These are phyloP conservation scores for Pseudomyrmex pallidus DNA, from an alignment of 1,140 invertebrate species.

Conservation along the genomic window DNA sequence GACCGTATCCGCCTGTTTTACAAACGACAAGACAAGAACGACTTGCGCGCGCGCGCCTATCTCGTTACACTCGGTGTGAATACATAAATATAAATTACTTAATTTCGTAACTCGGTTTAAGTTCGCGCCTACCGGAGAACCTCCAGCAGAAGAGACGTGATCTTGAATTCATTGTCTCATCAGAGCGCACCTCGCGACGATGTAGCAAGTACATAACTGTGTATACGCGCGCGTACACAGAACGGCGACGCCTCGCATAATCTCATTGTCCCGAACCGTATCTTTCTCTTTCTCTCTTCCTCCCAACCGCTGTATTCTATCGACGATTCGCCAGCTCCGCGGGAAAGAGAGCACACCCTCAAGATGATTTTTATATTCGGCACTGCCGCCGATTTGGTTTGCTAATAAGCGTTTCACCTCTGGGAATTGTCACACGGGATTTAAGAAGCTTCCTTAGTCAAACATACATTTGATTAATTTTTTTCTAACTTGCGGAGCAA, in stretches of 20 bases:
- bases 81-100: constrained; percentile 82
- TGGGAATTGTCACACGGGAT: constrained; percentile 12
- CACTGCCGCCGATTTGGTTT: constrained; percentile 21
- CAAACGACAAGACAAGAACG: constrained; percentile 58
- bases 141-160: constrained; percentile 75
- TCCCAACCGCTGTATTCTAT: constrained; percentile 8
- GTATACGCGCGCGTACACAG: constrained; percentile 58
- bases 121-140: constrained; percentile 72
- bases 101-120: constrained; percentile 78
- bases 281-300: neutral
- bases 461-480: constrained; percentile 9
- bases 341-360: constrained; percentile 5
- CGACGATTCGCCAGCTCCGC: constrained; percentile 28
- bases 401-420: constrained; percentile 51
- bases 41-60: constrained; percentile 59
- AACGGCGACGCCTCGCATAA: constrained; percentile 62
- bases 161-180: constrained; percentile 82
- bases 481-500: neutral
- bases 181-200: constrained; percentile 64
- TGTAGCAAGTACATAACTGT: constrained; percentile 63
- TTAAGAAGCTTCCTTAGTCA: neutral
- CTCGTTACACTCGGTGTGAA: constrained; percentile 76
- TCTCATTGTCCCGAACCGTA: constrained; percentile 61
- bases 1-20: constrained; percentile 57
- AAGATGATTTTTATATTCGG: constrained; percentile 35